phyloP scores from a whole-genome alignment of 2,113 vertebrate species.

The Ceuthmochares aereus region DNA sequence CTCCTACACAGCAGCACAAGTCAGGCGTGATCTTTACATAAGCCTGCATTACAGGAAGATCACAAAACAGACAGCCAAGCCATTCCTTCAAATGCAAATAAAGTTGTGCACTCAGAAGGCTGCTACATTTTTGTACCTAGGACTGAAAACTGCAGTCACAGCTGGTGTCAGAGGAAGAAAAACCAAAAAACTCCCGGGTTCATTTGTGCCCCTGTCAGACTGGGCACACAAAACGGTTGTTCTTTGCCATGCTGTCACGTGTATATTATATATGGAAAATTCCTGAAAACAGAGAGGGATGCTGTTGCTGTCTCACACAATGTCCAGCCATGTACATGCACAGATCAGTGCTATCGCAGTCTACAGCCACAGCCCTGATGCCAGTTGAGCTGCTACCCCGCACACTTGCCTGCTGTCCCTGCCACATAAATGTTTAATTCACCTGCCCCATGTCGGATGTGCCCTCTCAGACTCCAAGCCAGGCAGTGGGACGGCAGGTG shows the following conservation, averaged over 20 bases:
- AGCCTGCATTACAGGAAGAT: background rate
- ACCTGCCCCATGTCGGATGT: background rate
- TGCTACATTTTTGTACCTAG: background rate
- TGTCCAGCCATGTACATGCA: background rate
- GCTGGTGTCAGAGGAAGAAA: background rate
- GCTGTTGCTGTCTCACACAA: background rate
- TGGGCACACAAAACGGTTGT: background rate
- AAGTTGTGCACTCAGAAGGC: background rate
- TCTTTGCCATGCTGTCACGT: background rate
- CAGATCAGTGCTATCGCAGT: background rate
- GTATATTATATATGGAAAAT: background rate
- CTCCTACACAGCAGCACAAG: background rate
- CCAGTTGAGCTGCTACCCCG: background rate
- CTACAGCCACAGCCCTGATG: background rate
- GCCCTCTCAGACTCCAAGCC: background rate
- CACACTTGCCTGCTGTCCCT: background rate
- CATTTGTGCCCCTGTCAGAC: background rate
- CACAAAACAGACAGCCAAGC: conserved; percentile 24
- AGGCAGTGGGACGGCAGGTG: background rate
- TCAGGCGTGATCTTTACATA: background rate
- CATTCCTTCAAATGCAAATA: background rate
- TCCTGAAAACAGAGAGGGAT: background rate
- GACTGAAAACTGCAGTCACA: conserved; percentile 21
- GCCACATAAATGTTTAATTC: background rate
- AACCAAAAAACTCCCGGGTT: background rate